Evolutionary conservation across 2,888 invertebrate species (phyloP).

Genomic region (Cerastoderma edule): DNA sequence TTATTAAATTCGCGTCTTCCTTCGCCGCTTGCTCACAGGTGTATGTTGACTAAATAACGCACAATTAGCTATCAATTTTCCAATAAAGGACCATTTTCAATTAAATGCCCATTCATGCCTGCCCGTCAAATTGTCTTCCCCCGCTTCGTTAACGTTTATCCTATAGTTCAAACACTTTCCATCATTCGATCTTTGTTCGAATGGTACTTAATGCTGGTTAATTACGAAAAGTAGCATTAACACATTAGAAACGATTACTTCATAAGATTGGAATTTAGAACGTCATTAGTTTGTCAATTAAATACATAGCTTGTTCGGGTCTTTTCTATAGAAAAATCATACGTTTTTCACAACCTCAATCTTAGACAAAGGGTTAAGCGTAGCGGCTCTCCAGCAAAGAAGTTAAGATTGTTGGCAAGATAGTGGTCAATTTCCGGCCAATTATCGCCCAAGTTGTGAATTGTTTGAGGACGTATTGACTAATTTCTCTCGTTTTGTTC

Average conservation of each 20-base stretch:
- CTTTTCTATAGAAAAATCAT: too few species aligned
- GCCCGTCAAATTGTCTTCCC: slow-evolving; percentile 51
- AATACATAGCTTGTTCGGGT: too few species aligned
- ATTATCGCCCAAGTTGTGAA: slow-evolving; percentile 46
- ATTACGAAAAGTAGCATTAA: too few species aligned
- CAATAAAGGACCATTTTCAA: slow-evolving; percentile 56
- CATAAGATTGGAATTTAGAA: too few species aligned
- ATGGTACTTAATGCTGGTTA: too few species aligned
- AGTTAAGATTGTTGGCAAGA: slow-evolving; percentile 36
- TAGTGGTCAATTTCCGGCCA: slow-evolving; percentile 56
- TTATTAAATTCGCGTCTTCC: slow-evolving; percentile 47
- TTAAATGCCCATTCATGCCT: slow-evolving; percentile 54
- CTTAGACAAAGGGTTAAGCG: background rate
- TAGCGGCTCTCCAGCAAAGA: slow-evolving; percentile 33
- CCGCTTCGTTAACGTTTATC: slow-evolving; percentile 36
- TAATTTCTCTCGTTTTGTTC: slow-evolving; percentile 10
- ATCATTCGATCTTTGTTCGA: too few species aligned
- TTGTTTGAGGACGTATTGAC: slow-evolving; percentile 27
- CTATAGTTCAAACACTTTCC: too few species aligned
- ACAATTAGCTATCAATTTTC: slow-evolving; percentile 59
- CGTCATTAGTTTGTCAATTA: too few species aligned
- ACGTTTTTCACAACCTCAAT: too few species aligned
- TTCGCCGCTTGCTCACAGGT: slow-evolving; percentile 34
- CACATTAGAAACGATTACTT: too few species aligned
- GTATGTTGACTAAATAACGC: slow-evolving; percentile 49